Evolutionary conservation across 2,113 vertebrate genomes (phyloP), one percentile per base, ranked within the genome.

Genomic region (Channa maculata): DNA sequence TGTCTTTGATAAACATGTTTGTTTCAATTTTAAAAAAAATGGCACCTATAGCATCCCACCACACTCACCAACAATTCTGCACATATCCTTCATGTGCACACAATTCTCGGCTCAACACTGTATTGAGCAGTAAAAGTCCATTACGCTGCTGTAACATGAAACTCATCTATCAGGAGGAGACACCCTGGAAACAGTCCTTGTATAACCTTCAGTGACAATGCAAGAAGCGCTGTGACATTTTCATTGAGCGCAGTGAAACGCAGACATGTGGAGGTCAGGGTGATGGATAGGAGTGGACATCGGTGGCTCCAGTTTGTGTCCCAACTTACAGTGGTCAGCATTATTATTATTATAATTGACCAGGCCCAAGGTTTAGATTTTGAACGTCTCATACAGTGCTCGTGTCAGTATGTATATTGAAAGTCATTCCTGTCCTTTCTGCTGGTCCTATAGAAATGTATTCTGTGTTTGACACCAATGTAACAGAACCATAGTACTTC

Each of bases 91-190:
- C 60, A 41, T 49, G 24, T 36, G 45, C 45, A 44, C 3, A 15
- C 14, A 10, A 2, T 36, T 78, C 41, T 45, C 52, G 49, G 6
- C 6, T 63, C 34, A 14, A 39, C 46, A 34, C 57, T 62, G 45
- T 66, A 59, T 58, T 11, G 55, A 37, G 13, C 11, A 24, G 49
- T 61, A 52, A 78, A 65, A 64, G 6, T 8, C 13, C 37, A 59
- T 48, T 24, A 15, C 34, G 45, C 33, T 10, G 5, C 44, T 39
- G 45, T 2, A 41, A 61, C 49, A 70, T 51, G 55, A 68, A 77
- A 75, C 33, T 38, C 14, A 49, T 74, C 75, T 36, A 46, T 64
- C 59, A 76, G 49, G 33, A 52, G 60, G 44, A 59, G 66, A 75
- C 38, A 9, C 5, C 24, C 24, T 3, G 58, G 13, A 37, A 36